Base-by-base conservation (phyloP, 2,888 invertebrate species). In the Abrostola triplasia region DNA sequence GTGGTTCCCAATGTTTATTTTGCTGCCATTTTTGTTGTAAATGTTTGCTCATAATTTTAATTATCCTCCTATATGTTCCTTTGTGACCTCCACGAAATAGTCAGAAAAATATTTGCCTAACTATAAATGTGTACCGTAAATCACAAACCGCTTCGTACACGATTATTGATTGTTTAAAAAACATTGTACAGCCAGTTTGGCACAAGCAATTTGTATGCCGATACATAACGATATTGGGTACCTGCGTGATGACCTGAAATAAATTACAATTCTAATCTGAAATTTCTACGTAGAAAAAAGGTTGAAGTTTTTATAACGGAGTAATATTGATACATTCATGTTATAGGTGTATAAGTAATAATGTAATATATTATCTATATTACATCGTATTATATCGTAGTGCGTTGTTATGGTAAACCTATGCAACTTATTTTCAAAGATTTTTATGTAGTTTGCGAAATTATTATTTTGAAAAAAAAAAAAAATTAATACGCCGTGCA, bases 11-110 rank as follows among this genome's bases (percentile, higher is more conserved):
- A 80, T 87, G 81, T 87, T 87, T 88, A 84, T 86, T 84, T 85
- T 84, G 75, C 80, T 71, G 79, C 67, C 76, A 79, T 84, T 84
- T 82, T 84, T 81, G 81, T 84, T 84, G 79, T 81, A 83, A 83
- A 84, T 82, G 71, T 79, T 80, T 79, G 78, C 76, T 79, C 80
- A 80, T 73, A 76, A 80, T 85, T 84, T 87, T 88, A 88, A 88
- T 88, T 85, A 87, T 84, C 65, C 70, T 52, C 59, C 75, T 79
- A 80, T 84, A 81, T 67, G 74, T 76, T 78, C 64, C 7, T 58
- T 67, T 66, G 79, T 79, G 75, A 78, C 77, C 79, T 79, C 76
- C 52, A 65, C 48, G 59, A 64, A 37, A 60, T 47, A 53, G 42
- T 47, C 38, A 49, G 48, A 49, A 54, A 58, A 57, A 52, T 47